These are phyloP conservation scores for Typhlomys cinereus DNA, from an alignment of 2,113 vertebrate genomes.

Conservation along the genomic window DNA sequence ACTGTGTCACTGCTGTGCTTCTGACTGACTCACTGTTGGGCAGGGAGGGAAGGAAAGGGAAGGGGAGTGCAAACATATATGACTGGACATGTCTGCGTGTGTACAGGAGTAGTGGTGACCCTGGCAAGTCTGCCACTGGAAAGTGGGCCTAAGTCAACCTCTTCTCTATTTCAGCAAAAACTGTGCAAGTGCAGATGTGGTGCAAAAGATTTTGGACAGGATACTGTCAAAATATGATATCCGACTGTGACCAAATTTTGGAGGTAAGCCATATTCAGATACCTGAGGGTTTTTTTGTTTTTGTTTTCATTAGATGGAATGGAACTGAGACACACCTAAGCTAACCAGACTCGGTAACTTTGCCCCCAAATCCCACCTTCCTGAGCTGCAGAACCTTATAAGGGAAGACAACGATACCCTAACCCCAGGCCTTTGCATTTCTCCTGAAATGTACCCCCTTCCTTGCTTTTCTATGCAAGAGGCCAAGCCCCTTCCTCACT, in stretches of 20 bases:
- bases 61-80: not conserved
- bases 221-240: constrained; percentile 97
- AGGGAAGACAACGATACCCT: not conserved
- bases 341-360: accelerated
- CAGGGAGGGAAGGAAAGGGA: not conserved
- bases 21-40: constrained; percentile 29
- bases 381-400: not conserved
- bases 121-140: not conserved
- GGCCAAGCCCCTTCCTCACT: not conserved
- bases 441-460: not conserved
- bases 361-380: not conserved
- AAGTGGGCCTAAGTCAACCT: not conserved
- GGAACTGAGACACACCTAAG: not conserved
- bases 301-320: too few species aligned
- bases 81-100: not conserved
- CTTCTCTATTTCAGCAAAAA: constrained; percentile 90
- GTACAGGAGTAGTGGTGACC: not conserved
- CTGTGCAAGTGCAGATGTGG: constrained; percentile 95
- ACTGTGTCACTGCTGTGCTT: constrained; percentile 60
- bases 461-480: not conserved
- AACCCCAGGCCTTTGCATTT: not conserved
- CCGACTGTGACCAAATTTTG: constrained; percentile 97
- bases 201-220: constrained; percentile 98
- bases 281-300: not conserved
- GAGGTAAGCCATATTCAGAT: constrained; percentile 88